These are phyloP conservation scores for Hypotaenidia philippensis DNA, from an alignment of 2,797 vertebrate genomes.

Conservation along the genomic window DNA sequence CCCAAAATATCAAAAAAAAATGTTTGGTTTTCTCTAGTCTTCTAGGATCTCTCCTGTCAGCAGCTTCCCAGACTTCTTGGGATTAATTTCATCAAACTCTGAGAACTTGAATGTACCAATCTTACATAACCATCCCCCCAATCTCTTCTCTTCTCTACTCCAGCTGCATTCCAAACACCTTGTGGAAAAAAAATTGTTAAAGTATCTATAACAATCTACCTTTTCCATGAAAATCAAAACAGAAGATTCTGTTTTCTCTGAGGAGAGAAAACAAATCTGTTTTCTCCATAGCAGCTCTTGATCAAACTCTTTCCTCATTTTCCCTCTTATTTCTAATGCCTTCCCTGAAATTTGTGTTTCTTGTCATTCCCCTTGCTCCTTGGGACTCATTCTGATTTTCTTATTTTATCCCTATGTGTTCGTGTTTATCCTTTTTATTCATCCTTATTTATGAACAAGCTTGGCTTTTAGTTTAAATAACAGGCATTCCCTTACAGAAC, in stretches of 20 bases:
- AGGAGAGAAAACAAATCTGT: background rate
- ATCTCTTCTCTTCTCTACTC: background rate
- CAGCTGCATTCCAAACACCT: constrained; percentile 1
- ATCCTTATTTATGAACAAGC: background rate
- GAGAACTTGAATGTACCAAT: background rate
- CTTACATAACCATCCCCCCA: background rate
- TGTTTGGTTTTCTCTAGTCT: too few relatives aligned
- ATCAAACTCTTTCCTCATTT: background rate
- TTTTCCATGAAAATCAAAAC: background rate
- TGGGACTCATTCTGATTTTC: background rate
- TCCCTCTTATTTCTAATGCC: background rate
- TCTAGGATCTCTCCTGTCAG: too few relatives aligned
- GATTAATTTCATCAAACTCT: background rate
- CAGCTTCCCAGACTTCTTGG: too few relatives aligned
- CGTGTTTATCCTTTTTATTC: background rate
- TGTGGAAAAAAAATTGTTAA: constrained; percentile 17
- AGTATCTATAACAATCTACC: background rate
- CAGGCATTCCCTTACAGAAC: background rate
- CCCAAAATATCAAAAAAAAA: too few relatives aligned
- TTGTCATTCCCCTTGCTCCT: background rate
- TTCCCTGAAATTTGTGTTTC: background rate
- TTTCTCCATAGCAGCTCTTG: background rate
- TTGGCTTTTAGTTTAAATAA: background rate
- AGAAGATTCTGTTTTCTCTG: background rate
- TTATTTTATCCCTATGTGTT: background rate